Evolutionary conservation across 2,797 vertebrate genomes (phyloP), one percentile per base, ranked within the genome.

Genomic region (Myotis pilosus): DNA sequence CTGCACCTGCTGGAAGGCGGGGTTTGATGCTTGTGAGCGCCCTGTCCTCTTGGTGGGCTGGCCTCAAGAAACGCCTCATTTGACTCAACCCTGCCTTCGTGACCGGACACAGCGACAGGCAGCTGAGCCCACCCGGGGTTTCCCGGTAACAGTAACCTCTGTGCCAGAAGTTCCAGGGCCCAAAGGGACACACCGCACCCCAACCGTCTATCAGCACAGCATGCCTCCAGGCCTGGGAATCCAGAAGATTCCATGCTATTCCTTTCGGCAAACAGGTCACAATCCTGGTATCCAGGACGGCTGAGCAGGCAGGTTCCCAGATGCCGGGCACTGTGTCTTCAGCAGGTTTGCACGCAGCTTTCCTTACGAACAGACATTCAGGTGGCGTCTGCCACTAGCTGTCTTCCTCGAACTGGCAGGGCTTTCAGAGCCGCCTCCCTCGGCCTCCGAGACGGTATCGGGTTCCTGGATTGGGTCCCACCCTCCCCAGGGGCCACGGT

Each of bases 361-460:
- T 28, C 68, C 66, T 6, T 12, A 5, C 33, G 51, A 44, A 57
- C 0, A 57, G 57, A 25, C 10, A 1, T 4, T 3, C 11, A 25
- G 38, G 25, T 30, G 49, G n/a, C 4, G 0, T 12, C 47, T 49
- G 74, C 38, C 55, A 5, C 1, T 36, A 11, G 71, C 36, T 3
- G 30, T 36, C 44, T 30, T 10, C 68, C 10, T 19, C 0, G 22
- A 25, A 7, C 72, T 0, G 3, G 13, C 36, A 68, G 38, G 64
- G 19, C 19, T 8, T 23, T 9, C 8, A 28, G 83, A 22, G 53
- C 9, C 60, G 7, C 49, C 41, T 4, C 16, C 20, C 8, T 1
- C 0, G 4, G 28, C 62, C 36, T 64, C 55, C 5, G 4, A 23
- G 47, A 16, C 0, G 10, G 60, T 8, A 11, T 25, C 36, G 19